Conservation (phyloP, 2,113 vertebrate genomes). For the Petroica traversi region DNA sequence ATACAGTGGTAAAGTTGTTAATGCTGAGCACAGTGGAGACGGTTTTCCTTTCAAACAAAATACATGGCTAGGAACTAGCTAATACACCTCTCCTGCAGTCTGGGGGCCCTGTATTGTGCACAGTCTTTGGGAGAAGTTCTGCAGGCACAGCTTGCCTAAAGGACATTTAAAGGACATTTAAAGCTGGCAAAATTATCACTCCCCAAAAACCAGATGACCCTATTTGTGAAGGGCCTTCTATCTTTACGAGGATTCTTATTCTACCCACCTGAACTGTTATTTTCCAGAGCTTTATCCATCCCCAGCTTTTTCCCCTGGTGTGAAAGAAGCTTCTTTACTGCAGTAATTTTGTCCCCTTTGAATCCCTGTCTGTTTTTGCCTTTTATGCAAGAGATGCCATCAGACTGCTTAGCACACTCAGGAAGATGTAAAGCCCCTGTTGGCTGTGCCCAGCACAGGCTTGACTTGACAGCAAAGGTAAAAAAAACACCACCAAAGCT, state of each 20-base stretch:
- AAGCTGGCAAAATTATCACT: not conserved
- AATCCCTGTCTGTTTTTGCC: slow-evolving; percentile 2
- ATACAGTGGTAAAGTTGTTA: not conserved
- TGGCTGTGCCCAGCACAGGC: not conserved
- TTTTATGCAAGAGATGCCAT: slow-evolving; percentile 23
- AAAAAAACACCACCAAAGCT: not conserved
- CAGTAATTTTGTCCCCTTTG: not conserved
- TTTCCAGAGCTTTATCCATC: not conserved
- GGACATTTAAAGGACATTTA: not conserved
- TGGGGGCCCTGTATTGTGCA: not conserved
- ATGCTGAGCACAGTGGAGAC: not conserved
- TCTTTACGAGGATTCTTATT: not conserved
- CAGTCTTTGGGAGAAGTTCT: not conserved
- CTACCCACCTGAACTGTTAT: not conserved
- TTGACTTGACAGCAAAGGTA: slow-evolving; percentile 12
- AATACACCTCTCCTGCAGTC: not conserved
- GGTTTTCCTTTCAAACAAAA: slow-evolving; percentile 47
- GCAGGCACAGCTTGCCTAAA: not conserved
- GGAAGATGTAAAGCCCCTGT: slow-evolving; percentile 20
- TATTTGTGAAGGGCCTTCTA: not conserved
- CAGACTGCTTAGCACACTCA: not conserved
- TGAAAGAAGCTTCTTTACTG: not conserved
- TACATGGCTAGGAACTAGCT: not conserved
- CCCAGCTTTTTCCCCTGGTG: not conserved
- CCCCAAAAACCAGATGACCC: not conserved